Evolutionary conservation across 2,113 vertebrate species (phyloP).

Genomic region (Caranx melampygus): DNA sequence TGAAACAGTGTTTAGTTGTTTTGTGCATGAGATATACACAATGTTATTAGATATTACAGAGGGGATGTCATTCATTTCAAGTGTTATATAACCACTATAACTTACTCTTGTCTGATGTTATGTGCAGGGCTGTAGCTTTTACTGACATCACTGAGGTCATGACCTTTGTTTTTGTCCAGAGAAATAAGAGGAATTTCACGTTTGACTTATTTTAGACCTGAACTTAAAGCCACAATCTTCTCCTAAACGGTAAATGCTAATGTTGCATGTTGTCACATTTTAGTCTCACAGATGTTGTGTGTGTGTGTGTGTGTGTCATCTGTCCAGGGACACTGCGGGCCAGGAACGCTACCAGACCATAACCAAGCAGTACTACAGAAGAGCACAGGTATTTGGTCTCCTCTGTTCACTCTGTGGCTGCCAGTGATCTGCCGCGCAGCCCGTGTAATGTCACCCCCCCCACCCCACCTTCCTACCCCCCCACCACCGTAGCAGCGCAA

Average conservation of each 20-base stretch:
- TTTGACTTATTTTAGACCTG: not conserved
- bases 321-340: constrained; percentile 95
- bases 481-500: not conserved
- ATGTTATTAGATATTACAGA: constrained; percentile 5
- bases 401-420: not conserved
- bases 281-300: constrained; percentile 1
- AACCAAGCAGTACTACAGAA: constrained; percentile 98
- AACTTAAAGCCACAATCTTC: not conserved
- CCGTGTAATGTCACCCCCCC: constrained; percentile 5
- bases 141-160: not conserved
- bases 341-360: constrained; percentile 98
- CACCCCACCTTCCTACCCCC: no score
- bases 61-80: not conserved
- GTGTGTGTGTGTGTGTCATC: constrained; percentile 29
- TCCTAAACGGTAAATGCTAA: no score
- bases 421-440: not conserved
- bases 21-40: constrained; percentile 4
- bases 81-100: not conserved
- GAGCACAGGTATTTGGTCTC: constrained; percentile 89
- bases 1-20: not conserved
- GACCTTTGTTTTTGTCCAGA: not conserved
- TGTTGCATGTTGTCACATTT: not conserved
- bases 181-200: not conserved
- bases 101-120: not conserved
- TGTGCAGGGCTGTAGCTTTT: not conserved